Conservation (phyloP, 2,797 vertebrate species). For the Manis pentadactyla region DNA sequence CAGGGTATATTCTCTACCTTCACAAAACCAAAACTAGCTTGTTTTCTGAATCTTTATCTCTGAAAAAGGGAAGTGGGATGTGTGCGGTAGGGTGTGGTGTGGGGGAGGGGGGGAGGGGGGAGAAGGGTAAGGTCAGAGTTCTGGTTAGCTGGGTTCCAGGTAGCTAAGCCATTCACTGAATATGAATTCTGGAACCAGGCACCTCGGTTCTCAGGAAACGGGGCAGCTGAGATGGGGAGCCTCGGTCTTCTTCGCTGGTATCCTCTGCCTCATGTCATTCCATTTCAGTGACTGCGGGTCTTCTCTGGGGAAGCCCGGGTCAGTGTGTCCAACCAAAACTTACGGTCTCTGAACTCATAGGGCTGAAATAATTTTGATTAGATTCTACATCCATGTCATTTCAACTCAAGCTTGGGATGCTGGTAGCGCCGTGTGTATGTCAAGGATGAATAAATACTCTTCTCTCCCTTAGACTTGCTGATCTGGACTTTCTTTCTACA, state of each 20-base stretch:
- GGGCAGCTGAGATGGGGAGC: neutral
- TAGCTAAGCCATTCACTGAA: neutral
- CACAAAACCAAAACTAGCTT: slow-evolving; percentile 61
- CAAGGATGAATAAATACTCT: neutral
- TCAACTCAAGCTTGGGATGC: neutral
- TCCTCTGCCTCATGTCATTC: neutral
- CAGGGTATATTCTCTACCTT: neutral
- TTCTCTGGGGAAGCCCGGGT: neutral
- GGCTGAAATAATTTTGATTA: neutral
- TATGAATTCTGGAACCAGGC: neutral
- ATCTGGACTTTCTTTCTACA: neutral
- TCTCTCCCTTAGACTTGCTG: slow-evolving; percentile 5
- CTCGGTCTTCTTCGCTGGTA: neutral
- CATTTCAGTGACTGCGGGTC: neutral
- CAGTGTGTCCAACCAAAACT: neutral
- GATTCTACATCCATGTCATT: neutral
- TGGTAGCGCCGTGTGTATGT: neutral
- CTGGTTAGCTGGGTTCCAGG: slow-evolving; percentile 61
- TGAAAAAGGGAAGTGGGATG: slow-evolving; percentile 72
- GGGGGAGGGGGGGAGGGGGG: neutral
- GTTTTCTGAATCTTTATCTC: slow-evolving; percentile 73
- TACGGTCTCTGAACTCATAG: neutral
- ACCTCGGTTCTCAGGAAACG: neutral
- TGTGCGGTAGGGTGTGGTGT: slow-evolving; percentile 44
- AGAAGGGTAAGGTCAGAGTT: slow-evolving; percentile 11